phyloP scores from a whole-genome alignment of 2,113 vertebrate species.

The Percina caprodes region DNA sequence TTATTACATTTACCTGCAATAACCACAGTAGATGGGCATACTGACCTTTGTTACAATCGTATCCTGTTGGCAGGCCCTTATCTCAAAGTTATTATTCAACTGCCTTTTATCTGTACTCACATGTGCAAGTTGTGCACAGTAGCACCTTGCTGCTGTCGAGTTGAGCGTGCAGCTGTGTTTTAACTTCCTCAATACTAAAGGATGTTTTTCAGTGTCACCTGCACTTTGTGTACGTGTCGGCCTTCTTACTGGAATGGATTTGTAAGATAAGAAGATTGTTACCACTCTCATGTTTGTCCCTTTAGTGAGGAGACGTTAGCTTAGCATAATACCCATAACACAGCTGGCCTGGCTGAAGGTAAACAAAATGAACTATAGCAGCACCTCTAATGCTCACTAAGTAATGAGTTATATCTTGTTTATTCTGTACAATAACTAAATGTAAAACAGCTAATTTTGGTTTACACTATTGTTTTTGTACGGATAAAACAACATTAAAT shows the following conservation, averaged over 20 bases:
- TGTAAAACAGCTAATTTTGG: too few relatives aligned
- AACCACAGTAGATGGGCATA: neutral
- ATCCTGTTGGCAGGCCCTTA: slow-evolving; percentile 48
- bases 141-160: slow-evolving; percentile 18
- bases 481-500: neutral
- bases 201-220: neutral
- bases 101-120: slow-evolving; percentile 11
- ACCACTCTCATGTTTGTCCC: neutral
- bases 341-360: too few relatives aligned
- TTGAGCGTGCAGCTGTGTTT: neutral
- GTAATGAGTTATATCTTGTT: neutral
- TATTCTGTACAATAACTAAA: too few relatives aligned
- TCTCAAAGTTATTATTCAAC: slow-evolving; percentile 64
- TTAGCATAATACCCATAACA: too few relatives aligned
- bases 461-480: neutral
- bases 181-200: neutral
- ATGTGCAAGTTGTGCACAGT: neutral
- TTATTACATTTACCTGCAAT: slow-evolving; percentile 36
- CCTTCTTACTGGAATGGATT: neutral
- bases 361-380: neutral
- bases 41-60: neutral
- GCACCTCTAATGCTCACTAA: neutral
- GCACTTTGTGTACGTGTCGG: neutral
- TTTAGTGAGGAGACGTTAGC: neutral
- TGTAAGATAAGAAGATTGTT: neutral